phyloP scores from a whole-genome alignment of 2,113 vertebrate genomes.

The Corynorhinus townsendii region DNA sequence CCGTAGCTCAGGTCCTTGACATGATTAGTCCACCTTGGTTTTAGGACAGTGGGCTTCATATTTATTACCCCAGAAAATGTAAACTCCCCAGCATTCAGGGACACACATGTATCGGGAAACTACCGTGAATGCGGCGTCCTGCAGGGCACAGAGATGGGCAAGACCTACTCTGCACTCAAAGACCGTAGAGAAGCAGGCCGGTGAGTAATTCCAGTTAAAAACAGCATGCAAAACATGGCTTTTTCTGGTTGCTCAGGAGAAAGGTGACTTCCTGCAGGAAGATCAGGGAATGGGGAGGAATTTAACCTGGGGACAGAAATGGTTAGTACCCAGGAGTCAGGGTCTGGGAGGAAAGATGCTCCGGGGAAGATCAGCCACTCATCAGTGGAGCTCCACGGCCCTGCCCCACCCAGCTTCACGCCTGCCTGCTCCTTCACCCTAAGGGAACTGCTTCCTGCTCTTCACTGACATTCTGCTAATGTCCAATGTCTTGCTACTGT shows the following conservation, averaged over 20 bases:
- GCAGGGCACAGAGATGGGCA: not conserved
- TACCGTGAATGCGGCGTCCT: fast-evolving
- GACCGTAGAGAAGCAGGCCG: not conserved
- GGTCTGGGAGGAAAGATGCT: not conserved
- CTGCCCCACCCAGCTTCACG: not conserved
- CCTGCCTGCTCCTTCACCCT: not conserved
- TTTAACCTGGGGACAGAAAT: not conserved
- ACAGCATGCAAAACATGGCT: not conserved
- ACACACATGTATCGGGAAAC: not conserved
- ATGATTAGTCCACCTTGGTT: not conserved
- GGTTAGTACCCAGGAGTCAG: not conserved
- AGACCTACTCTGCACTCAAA: not conserved
- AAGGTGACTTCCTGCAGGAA: not conserved
- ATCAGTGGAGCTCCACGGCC: not conserved
- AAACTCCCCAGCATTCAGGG: not conserved
- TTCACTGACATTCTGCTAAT: no score
- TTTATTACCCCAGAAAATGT: not conserved
- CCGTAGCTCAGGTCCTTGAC: not conserved
- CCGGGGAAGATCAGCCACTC: not conserved
- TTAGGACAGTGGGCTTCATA: not conserved
- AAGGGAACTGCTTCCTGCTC: not conserved
- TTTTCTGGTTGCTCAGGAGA: not conserved
- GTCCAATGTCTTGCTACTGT: not conserved
- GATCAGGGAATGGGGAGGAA: not conserved
- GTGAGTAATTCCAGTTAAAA: not conserved